Percentiles rank a stretch among this genome's conserved stretches.
phyloP scores from a whole-genome alignment of 2,888 invertebrate genomes.

The Trichogramma dendrolimi region DNA sequence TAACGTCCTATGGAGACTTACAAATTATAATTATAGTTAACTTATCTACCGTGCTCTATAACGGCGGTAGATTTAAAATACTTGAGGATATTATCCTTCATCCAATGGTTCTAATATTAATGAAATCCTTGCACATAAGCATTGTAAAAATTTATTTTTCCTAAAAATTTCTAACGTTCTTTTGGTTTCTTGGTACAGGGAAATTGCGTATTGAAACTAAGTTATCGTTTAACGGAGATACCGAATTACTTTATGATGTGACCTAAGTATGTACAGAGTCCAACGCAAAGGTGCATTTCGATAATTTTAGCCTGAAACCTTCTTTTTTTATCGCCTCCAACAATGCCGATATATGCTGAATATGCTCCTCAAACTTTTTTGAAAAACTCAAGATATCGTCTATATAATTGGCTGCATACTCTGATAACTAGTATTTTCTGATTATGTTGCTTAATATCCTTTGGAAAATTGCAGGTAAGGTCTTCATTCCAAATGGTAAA shows the following conservation, averaged over 20 bases:
- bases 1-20: too few relatives aligned
- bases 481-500: conserved; percentile 26
- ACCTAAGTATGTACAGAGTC: not conserved
- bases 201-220: conserved; percentile 26
- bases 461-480: conserved; percentile 15
- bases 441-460: conserved; percentile 15
- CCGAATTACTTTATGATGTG: conserved; percentile 13
- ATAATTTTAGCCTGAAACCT: conserved; percentile 29
- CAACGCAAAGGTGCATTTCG: conserved; percentile 6
- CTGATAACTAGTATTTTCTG: conserved; percentile 20
- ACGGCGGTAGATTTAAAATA: too few relatives aligned
- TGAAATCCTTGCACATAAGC: too few relatives aligned
- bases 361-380: conserved; percentile 19
- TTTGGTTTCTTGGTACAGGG: not conserved
- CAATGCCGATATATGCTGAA: conserved; percentile 9
- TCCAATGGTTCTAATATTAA: not conserved
- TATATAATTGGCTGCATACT: conserved; percentile 20
- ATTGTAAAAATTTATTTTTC: too few relatives aligned
- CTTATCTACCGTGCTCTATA: too few relatives aligned
- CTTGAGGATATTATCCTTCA: not conserved
- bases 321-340: conserved; percentile 25
- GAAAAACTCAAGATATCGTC: conserved; percentile 26
- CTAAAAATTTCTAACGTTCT: conserved; percentile 15
- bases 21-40: too few relatives aligned
- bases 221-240: conserved; percentile 28